A percentile compares a stretch with the other conserved stretches of the same genome.
phyloP scores from a whole-genome alignment of 2,113 vertebrate species.

The Scopus umbretta region DNA sequence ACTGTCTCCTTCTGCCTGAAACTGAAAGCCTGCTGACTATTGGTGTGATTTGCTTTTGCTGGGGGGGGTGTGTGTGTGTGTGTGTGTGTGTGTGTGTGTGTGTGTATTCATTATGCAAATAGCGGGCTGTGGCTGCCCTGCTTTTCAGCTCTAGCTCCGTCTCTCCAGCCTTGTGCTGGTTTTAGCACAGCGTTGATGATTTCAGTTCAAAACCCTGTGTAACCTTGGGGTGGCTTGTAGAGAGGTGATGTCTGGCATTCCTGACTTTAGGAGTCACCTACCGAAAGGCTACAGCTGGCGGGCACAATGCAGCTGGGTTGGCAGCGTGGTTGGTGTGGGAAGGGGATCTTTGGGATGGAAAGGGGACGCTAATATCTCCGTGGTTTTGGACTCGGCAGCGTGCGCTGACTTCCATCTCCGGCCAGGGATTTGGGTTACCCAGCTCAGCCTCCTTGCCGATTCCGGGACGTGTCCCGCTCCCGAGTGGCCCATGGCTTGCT shows the following conservation, averaged over 20 bases:
- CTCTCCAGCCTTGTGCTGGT: background rate
- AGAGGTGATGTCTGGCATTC: background rate
- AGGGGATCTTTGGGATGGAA: background rate
- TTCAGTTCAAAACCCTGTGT: background rate
- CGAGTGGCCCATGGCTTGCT: fast-evolving
- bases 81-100: background rate
- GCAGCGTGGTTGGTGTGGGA: background rate
- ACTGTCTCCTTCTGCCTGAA: background rate
- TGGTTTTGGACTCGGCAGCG: background rate
- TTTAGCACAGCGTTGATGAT: background rate
- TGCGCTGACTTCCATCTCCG: background rate
- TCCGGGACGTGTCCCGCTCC: fast-evolving
- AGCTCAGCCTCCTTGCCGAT: background rate
- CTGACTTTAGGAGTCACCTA: background rate
- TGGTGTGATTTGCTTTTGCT: background rate
- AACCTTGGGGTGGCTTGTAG: background rate
- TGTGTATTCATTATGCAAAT: background rate
- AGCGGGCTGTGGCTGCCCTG: background rate
- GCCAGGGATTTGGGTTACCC: background rate
- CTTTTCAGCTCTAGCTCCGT: background rate
- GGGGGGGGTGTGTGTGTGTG: background rate
- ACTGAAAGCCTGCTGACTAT: background rate
- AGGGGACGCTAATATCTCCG: fast-evolving
- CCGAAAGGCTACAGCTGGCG: fast-evolving
- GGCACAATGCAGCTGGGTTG: background rate